phyloP scores from a whole-genome alignment of 37 sponge, comb jelly and placozoan genomes.

The Hormiphora californensis region DNA sequence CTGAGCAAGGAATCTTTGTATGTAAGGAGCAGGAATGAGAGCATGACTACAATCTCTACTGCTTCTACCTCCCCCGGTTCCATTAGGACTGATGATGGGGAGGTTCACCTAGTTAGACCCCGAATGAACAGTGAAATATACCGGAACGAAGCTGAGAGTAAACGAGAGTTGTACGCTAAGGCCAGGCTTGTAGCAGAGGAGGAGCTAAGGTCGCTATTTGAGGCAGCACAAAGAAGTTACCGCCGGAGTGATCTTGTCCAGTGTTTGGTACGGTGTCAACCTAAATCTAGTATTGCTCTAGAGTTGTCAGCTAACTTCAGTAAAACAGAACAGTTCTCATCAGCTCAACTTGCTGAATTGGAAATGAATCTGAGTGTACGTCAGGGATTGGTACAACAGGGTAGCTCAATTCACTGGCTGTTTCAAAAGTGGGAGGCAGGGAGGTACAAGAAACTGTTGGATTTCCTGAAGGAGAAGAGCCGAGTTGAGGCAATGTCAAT shows the following conservation, averaged over 20 bases:
- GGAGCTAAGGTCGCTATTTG: neutral
- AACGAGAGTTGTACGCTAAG: neutral
- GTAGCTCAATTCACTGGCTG: neutral
- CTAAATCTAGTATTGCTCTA: neutral
- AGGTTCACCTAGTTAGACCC: neutral
- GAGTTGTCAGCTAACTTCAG: neutral
- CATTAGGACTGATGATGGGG: neutral
- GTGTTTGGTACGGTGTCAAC: neutral
- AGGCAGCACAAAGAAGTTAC: neutral
- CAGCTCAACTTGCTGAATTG: neutral
- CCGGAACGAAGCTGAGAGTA: neutral
- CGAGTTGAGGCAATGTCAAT: neutral
- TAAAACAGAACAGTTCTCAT: neutral
- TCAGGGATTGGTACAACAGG: neutral
- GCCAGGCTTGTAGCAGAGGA: neutral
- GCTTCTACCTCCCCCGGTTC: neutral
- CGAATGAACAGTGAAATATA: conserved; percentile 25
- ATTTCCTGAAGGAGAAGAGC: conserved; percentile 12
- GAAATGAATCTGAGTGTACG: neutral
- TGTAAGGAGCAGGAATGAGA: neutral
- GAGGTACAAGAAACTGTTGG: conserved; percentile 32
- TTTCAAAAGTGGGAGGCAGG: neutral
- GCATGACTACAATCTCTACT: neutral
- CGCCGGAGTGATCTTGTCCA: neutral
- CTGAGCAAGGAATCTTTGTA: neutral